phyloP scores from a whole-genome alignment of 2,113 vertebrate genomes.

The Gymnocephalus cernua region DNA sequence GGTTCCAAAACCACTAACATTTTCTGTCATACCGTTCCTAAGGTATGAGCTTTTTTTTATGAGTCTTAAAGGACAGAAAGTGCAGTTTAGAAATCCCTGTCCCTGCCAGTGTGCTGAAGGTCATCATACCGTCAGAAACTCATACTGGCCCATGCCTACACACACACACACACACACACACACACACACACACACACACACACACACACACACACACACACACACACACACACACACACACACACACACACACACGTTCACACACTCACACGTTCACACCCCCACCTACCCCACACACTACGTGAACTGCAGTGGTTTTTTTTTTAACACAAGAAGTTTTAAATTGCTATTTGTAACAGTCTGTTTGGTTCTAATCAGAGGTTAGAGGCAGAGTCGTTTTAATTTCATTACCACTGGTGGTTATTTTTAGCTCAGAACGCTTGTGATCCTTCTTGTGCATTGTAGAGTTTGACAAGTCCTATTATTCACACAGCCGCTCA shows the following conservation, averaged over 20 bases:
- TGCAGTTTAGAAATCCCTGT: too few relatives aligned
- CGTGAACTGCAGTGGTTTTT: slow-evolving; percentile 37
- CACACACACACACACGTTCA: too few relatives aligned
- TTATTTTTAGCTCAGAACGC: slow-evolving; percentile 71
- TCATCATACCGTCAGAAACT: too few relatives aligned
- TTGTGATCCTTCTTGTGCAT: slow-evolving; percentile 71
- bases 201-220: too few relatives aligned
- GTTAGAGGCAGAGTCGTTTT: slow-evolving; percentile 58
- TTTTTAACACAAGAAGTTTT: slow-evolving; percentile 50
- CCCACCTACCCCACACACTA: not conserved
- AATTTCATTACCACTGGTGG: slow-evolving; percentile 69
- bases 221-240: too few relatives aligned
- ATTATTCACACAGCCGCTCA: slow-evolving; percentile 73
- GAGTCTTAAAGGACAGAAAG: too few relatives aligned
- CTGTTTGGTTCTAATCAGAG: slow-evolving; percentile 65
- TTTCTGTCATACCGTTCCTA: too few relatives aligned
- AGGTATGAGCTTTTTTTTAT: too few relatives aligned
- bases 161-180: not conserved
- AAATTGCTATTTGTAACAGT: slow-evolving; percentile 62
- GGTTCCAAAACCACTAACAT: too few relatives aligned
- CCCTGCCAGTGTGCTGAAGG: too few relatives aligned
- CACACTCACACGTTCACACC: not conserved
- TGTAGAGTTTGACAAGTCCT: slow-evolving; percentile 76
- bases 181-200: not conserved
- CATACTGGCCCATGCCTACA: too few relatives aligned